phyloP scores from a whole-genome alignment of 2,113 vertebrate genomes.

The Apeltes quadracus region DNA sequence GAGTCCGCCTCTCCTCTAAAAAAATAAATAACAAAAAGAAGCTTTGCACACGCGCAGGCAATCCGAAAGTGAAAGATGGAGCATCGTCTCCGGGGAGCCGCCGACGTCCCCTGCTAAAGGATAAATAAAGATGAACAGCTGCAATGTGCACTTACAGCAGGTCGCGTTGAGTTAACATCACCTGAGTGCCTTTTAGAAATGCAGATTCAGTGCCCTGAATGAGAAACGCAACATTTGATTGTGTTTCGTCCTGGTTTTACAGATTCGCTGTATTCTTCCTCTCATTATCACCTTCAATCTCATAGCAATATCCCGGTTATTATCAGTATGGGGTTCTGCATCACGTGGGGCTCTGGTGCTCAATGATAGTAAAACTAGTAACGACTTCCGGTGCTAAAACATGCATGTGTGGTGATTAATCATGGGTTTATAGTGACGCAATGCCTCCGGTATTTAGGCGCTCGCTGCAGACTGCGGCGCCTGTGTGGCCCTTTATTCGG shows the following conservation, averaged over 20 bases:
- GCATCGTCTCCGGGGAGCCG: too few species aligned
- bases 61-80: too few species aligned
- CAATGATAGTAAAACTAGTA: conserved; percentile 55
- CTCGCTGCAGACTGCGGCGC: conserved; percentile 10
- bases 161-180: conserved; percentile 53
- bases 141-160: conserved; percentile 23
- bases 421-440: conserved; percentile 53
- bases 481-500: conserved; percentile 19
- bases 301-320: conserved; percentile 43
- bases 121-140: conserved; percentile 50
- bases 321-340: conserved; percentile 41
- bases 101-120: conserved; percentile 23
- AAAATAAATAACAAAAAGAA: conserved; percentile 62
- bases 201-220: conserved; percentile 34
- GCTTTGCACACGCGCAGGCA: too few species aligned
- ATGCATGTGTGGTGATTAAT: conserved; percentile 44
- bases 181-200: conserved; percentile 41
- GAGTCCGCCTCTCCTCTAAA: conserved; percentile 55
- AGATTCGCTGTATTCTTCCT: not conserved
- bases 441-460: conserved; percentile 28
- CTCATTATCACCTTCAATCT: conserved; percentile 57
- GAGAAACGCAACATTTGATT: conserved; percentile 20
- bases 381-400: conserved; percentile 48
- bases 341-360: conserved; percentile 46
- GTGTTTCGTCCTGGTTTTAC: conserved; percentile 13